These are phyloP conservation scores for Nomada flava DNA, from an alignment of 2,888 invertebrate species.

Conservation along the genomic window DNA sequence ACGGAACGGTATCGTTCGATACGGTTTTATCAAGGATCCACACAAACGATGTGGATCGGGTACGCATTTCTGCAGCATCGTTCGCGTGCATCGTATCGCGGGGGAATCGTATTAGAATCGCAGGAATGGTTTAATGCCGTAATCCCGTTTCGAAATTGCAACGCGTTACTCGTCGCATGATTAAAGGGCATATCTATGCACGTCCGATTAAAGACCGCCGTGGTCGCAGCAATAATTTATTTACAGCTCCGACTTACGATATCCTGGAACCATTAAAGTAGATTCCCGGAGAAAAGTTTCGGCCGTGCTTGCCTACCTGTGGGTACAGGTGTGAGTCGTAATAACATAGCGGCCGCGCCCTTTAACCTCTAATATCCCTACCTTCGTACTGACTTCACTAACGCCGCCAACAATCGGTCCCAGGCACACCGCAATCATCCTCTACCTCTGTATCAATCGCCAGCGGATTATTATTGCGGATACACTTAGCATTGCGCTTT, in stretches of 20 bases:
- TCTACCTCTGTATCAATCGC: constrained; percentile 81
- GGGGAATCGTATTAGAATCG: constrained; percentile 39
- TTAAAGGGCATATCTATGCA: constrained; percentile 61
- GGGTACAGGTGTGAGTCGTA: constrained; percentile 83
- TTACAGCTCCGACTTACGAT: constrained; percentile 64
- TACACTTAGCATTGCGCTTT: constrained; percentile 67
- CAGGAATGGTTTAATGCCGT: constrained; percentile 27
- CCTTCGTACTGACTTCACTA: constrained; percentile 77
- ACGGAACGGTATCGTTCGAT: not conserved
- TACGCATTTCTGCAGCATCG: not conserved
- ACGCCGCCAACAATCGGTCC: constrained; percentile 79
- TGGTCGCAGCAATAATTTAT: constrained; percentile 69
- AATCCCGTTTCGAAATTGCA: constrained; percentile 58
- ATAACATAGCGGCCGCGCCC: constrained; percentile 81
- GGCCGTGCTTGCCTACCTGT: constrained; percentile 62
- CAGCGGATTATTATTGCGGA: constrained; percentile 80
- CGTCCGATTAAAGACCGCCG: constrained; percentile 59
- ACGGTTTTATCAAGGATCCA: not conserved
- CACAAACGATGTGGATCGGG: not conserved
- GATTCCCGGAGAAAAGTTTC: constrained; percentile 66
- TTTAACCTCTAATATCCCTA: constrained; percentile 78
- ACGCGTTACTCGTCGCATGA: constrained; percentile 48
- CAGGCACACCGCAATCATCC: constrained; percentile 79
- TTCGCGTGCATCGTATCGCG: constrained; percentile 12
- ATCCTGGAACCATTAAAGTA: constrained; percentile 70